Base-by-base conservation (phyloP, 2,888 invertebrate genomes). In the Cosmorhoe ocellata region DNA sequence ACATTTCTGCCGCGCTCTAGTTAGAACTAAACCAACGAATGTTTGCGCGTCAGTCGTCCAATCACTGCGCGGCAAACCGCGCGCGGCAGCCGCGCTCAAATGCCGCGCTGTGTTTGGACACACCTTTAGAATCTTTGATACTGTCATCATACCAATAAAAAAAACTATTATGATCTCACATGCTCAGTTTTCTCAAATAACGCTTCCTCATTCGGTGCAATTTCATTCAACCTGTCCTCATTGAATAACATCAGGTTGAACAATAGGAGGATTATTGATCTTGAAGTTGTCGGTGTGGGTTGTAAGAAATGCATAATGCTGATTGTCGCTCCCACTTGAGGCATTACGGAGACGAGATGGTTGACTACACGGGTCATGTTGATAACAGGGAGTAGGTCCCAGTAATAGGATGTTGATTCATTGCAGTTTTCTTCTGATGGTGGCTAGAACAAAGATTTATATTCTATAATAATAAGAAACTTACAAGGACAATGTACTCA, bases 301-400 rank as follows among this genome's bases (percentile, higher is more conserved):
- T 86, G 88, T 1, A 90, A 66, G 46, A 90, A 76, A 48, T 79
- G 64, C 5, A 68, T 71, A 18, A 87, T 68, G 9, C 53, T 76
- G 27, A 83, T 66, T 0, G 55, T 62, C 1, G 58, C 48, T 0
- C 61, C 59, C 1, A 71, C 62, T 52, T 79, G 70, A 0, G 78
- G 78, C 64, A 76, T 71, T 2, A 67, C 62, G 0, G 76, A 68
- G 0, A 81, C 58, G 1, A 86, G 37, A 38, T 84, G 74, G 53
- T 84, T 86, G 13, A 81, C 66, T 0, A 84, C 76, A 9, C 88
- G 70, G 0, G 76, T 83, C 67, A 80, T 71, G 61, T 89, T 87
- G 39, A 89, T 82, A 0, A 87, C 72, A 0, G 89, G 87, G 0
- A 88, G 50, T 0, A 90, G 63, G 47, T 90, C 89, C 71, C 79